These are phyloP conservation scores for Leptinotarsa lineolata DNA, from an alignment of 1,140 invertebrate species.

Conservation along the genomic window DNA sequence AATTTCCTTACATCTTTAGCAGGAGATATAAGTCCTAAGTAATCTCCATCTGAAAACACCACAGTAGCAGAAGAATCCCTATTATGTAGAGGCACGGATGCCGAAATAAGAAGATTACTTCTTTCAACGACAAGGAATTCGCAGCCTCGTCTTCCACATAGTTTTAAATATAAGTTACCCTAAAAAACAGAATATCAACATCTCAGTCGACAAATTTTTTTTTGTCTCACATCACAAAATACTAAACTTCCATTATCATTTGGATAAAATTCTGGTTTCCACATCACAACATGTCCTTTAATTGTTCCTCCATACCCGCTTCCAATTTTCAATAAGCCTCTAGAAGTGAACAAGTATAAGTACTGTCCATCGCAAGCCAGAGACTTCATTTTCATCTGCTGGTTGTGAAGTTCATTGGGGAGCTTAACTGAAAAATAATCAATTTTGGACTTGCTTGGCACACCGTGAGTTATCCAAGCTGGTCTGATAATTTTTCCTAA, in stretches of 20 bases:
- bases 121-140: slow-evolving; percentile 68
- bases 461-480: slow-evolving; percentile 86
- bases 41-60: slow-evolving; percentile 84
- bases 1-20: slow-evolving; percentile 75
- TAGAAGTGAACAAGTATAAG: slow-evolving; percentile 80
- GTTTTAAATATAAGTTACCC: slow-evolving; percentile 62
- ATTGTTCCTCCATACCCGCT: slow-evolving; percentile 90
- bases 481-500: slow-evolving; percentile 82
- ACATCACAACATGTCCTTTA: slow-evolving; percentile 82
- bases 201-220: neutral
- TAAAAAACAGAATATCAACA: slow-evolving; percentile 45
- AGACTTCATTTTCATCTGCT: slow-evolving; percentile 60
- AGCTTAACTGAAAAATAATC: slow-evolving; percentile 69
- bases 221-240: slow-evolving; percentile 72
- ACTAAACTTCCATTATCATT: slow-evolving; percentile 82
- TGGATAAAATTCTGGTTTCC: slow-evolving; percentile 80
- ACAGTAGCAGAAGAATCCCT: slow-evolving; percentile 68
- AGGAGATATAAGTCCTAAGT: slow-evolving; percentile 77
- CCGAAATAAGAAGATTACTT: slow-evolving; percentile 62
- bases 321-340: slow-evolving; percentile 86
- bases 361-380: slow-evolving; percentile 87
- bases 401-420: slow-evolving; percentile 56
- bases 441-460: slow-evolving; percentile 77
- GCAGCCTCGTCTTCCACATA: slow-evolving; percentile 63
- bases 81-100: slow-evolving; percentile 67